These are phyloP conservation scores for Zeugodacus cucurbitae DNA, from an alignment of 1,140 invertebrate genomes.

Conservation along the genomic window DNA sequence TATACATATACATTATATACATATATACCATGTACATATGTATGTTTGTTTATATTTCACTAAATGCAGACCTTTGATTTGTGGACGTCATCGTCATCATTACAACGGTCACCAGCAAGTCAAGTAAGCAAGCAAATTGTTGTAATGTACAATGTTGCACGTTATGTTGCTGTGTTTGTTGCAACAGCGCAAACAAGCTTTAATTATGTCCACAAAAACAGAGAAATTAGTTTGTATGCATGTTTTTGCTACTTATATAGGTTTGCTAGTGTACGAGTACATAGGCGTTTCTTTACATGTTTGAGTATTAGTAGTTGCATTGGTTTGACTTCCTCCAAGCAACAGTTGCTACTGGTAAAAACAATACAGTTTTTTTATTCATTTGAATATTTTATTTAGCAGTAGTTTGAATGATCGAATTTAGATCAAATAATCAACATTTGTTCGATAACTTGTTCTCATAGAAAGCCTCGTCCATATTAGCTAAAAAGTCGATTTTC, in stretches of 20 bases:
- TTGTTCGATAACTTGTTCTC: too few species aligned
- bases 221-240: neutral
- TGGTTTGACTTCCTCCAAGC: neutral
- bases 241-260: neutral
- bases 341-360: neutral
- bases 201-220: neutral
- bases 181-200: neutral
- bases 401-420: too few species aligned
- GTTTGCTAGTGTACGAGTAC: neutral
- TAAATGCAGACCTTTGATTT: neutral
- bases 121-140: conserved; percentile 10
- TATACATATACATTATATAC: neutral
- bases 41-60: neutral
- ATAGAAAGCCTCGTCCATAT: too few species aligned
- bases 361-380: too few species aligned
- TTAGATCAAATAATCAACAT: too few species aligned
- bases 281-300: neutral
- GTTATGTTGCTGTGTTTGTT: neutral
- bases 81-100: neutral
- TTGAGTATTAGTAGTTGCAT: neutral
- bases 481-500: too few species aligned
- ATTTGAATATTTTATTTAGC: too few species aligned
- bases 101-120: neutral
- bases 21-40: neutral
- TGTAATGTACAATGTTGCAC: conserved; percentile 32